A percentile compares a stretch with the other conserved stretches of the same genome.
phyloP scores from a whole-genome alignment of 2,797 vertebrate genomes.

The Rhodeus uyekii region DNA sequence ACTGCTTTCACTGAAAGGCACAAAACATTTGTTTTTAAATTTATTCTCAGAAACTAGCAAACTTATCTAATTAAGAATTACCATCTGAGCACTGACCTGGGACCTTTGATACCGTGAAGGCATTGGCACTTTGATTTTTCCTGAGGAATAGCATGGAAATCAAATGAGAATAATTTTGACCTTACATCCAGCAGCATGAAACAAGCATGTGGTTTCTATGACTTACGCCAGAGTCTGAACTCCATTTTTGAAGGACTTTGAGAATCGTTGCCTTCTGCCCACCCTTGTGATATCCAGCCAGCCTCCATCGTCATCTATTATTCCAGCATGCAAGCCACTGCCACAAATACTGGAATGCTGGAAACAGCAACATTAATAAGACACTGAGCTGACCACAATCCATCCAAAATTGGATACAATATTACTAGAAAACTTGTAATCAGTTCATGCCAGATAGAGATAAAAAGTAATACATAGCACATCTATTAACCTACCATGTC shows the following conservation, averaged over 20 bases:
- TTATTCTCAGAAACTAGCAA: neutral
- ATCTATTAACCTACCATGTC: slow-evolving; percentile 86
- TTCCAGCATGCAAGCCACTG: slow-evolving; percentile 89
- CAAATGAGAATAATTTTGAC: slow-evolving; percentile 6
- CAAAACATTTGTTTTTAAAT: slow-evolving; percentile 27
- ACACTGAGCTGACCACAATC: neutral
- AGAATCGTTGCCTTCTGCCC: slow-evolving; percentile 89
- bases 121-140: slow-evolving; percentile 94
- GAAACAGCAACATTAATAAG: slow-evolving; percentile 36
- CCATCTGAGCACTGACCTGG: slow-evolving; percentile 79
- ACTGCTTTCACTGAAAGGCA: slow-evolving; percentile 85
- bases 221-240: slow-evolving; percentile 90
- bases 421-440: neutral
- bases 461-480: neutral
- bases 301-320: slow-evolving; percentile 94
- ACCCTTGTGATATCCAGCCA: slow-evolving; percentile 95
- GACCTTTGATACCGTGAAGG: slow-evolving; percentile 91
- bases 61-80: neutral
- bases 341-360: slow-evolving; percentile 97
- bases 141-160: slow-evolving; percentile 71
- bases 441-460: neutral
- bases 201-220: neutral
- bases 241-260: slow-evolving; percentile 90
- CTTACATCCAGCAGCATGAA: neutral
- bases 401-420: neutral